A percentile compares a stretch with the other conserved stretches of the same genome.
These are phyloP conservation scores for Diachasmimorpha longicaudata DNA, from an alignment of 1,140 invertebrate species.

Conservation along the genomic window DNA sequence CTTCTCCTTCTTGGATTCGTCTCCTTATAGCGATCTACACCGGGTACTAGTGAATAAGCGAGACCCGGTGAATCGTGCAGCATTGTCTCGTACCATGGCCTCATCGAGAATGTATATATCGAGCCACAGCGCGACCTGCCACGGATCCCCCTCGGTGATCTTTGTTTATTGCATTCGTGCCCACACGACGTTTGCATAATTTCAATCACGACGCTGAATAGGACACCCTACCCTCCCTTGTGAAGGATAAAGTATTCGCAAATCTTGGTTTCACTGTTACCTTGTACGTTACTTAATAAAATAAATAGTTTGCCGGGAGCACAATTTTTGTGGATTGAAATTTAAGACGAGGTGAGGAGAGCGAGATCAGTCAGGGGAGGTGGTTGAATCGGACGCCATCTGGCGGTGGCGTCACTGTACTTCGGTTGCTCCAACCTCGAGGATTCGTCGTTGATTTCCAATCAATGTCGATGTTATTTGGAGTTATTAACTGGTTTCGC, in stretches of 20 bases:
- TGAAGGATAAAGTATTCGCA: not conserved
- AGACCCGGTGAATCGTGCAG: not conserved
- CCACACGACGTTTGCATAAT: constrained; percentile 17
- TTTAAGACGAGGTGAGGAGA: not conserved
- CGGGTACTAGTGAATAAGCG: not conserved
- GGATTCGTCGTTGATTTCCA: no score
- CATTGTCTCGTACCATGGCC: not conserved
- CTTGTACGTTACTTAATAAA: not conserved
- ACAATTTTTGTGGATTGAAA: not conserved
- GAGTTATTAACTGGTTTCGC: no score
- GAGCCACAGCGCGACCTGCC: not conserved
- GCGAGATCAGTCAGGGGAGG: no score
- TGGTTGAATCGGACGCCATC: no score
- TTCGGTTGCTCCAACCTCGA: no score
- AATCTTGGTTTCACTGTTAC: not conserved
- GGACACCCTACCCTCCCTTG: not conserved
- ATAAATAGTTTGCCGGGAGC: not conserved
- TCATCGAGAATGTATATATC: not conserved
- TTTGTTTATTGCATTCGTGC: constrained; percentile 16
- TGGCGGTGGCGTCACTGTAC: no score
- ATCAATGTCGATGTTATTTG: no score
- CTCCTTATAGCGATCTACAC: not conserved
- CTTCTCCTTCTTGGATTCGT: not conserved
- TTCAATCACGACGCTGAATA: not conserved
- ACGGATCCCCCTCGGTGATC: constrained; percentile 16